Evolutionary conservation across 1,140 invertebrate species (phyloP), one percentile per base, ranked within the genome.

Genomic region (Drosophila ananassae): DNA sequence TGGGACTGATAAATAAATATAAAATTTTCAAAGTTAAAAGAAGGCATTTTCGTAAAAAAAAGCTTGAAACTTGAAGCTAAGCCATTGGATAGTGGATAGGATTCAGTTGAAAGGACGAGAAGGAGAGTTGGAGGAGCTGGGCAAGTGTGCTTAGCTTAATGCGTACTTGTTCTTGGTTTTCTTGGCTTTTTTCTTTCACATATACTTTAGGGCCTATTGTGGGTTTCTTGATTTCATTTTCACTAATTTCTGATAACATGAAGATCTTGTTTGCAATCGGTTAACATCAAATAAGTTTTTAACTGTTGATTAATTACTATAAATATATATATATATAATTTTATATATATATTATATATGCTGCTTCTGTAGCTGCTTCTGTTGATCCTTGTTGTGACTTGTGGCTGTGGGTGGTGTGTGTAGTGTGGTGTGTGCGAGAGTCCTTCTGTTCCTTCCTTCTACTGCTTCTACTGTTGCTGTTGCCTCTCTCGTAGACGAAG

Each of bases 241-340:
- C 21, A 50, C 63, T 50, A 71, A 69, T 50, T 69, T 67, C 74
- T 74, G 47, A 75, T 75, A 75, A 75, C 72, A 74, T 74, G 72
- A 74, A 74, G 72, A 74, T 69, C 51, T 39, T 13, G n/a, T 48
- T 68, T 68, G 66, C 66, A 69, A 69, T 74, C 55, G 72, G 47
- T 72, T 72, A 72, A 74, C 72, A 74, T 74, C 72, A 74, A 74
- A 74, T 74, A 74, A 74, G 72, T 74, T 55, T 71, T 71, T 71
- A 74, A 74, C 72, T 74, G 71, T 74, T 69, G 66, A 69, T 69
- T 69, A 69, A 68, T 69, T 48, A 47, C 32, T 68, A 28, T 28
- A 28, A 6, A 28, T 28, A 28, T 52, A 32, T 52, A 52, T 32
- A 51, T 22, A 55, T 62, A 73, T 73, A 47, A 37, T 37, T 37